Evolutionary conservation across 2,113 vertebrate genomes (phyloP), one percentile per base, ranked within the genome.

Genomic region (Chauna torquata): DNA sequence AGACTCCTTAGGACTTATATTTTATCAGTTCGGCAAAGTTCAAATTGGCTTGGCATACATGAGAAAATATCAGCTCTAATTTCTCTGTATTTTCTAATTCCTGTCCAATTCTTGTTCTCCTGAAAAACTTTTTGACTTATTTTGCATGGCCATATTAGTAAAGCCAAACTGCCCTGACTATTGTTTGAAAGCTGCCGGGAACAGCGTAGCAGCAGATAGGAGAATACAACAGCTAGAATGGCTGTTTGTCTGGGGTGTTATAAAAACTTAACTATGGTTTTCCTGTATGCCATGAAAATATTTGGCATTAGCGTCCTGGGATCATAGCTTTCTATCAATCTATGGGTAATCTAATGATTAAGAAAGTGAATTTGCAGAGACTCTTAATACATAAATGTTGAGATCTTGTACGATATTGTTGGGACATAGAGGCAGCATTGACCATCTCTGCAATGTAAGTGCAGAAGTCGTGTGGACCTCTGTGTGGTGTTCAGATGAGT

Each of bases 201-300:
- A 36, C 10, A 61, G 9, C 0, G 0, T 25, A 66, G 11, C 24
- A n/a, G n/a, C 40, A 66, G 23, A 49, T 5, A 90, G 19, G 40
- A 76, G n/a, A 61, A 55, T 12, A 50, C 24, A 80, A 16, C 19
- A 45, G 4, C 40, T 65, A 25, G 45, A 77, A 38, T 6, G 87
- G 27, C 30, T 80, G 4, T 12, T 75, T 79, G 3, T 24, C 12
- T 76, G 16, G 8, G 10, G 27, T 72, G 24, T 57, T 59, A 17
- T n/a, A 45, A 77, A 76, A 76, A 11, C 19, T 49, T 42, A 12
- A 40, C 30, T 24, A 34, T 3, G 10, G 2, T 44, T 75, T 70
- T 70, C 44, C 68, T 75, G 3, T 55, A 36, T 0, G 0, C 4
- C 6, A 1, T 22, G 14, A 59, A 80, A 84, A 50, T 0, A 0